A percentile compares a stretch with the other conserved stretches of the same genome.
Conservation (phyloP, 30 jellyfish, hydroid and myxozoan genomes). For the Nemopilema nomurai region DNA sequence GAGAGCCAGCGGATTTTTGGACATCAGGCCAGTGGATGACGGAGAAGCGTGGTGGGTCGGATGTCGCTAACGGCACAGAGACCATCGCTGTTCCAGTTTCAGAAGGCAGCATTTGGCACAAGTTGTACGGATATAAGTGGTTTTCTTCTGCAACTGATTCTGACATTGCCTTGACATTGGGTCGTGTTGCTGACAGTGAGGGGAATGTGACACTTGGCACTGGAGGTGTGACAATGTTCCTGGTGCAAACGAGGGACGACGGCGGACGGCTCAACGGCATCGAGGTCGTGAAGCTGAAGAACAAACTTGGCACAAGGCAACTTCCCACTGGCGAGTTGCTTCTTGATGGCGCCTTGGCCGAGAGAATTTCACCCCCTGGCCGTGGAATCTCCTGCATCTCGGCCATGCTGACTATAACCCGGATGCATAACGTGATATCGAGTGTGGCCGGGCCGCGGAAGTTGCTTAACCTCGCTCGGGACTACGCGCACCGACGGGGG, state of each 20-base stretch:
- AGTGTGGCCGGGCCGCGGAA: conserved; percentile 83
- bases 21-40: conserved; percentile 99
- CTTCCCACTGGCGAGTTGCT: conserved; percentile 89
- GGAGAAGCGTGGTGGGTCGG: conserved; percentile 92
- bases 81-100: conserved; percentile 66
- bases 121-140: conserved; percentile 84
- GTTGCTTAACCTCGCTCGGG: conserved; percentile 58
- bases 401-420: conserved; percentile 80
- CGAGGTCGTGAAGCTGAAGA: conserved; percentile 79
- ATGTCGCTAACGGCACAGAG: conserved; percentile 84
- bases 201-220: conserved; percentile 66
- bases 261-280: conserved; percentile 69
- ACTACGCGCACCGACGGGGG: conserved; percentile 72
- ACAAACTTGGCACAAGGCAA: conserved; percentile 90
- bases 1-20: conserved; percentile 78
- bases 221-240: conserved; percentile 73
- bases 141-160: conserved; percentile 95
- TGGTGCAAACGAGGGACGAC: conserved; percentile 67
- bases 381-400: conserved; percentile 85
- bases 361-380: conserved; percentile 67
- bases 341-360: conserved; percentile 77
- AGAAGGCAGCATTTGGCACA: conserved; percentile 21
- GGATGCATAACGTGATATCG: conserved; percentile 75
- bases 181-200: conserved; percentile 53
- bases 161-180: conserved; percentile 79